Evolutionary conservation across 1,140 invertebrate genomes (phyloP), one percentile per base, ranked within the genome.

Genomic region (Bombus sylvicola): DNA sequence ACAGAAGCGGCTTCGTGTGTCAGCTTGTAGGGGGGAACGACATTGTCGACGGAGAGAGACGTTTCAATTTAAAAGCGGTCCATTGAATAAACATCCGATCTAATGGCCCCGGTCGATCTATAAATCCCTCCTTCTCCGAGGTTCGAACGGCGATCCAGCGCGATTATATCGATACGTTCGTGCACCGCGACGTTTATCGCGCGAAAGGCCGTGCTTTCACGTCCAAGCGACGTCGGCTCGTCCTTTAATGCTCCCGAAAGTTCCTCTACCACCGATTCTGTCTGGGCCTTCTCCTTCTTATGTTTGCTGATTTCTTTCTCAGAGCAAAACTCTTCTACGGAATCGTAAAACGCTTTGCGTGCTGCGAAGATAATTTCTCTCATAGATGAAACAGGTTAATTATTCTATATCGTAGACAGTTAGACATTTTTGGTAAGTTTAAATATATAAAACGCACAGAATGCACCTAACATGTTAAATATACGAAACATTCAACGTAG

Each of bases 61-160:
- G 91, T 91, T 92, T 92, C 92, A 92, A 93, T 92, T 92, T 91
- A 91, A 93, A 92, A 91, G 89, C 87, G 87, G 80, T 83, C 85
- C 86, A 89, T 89, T 89, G 89, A 91, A 92, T 92, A 93, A 92
- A 93, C 90, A 92, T 89, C 88, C 91, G 89, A 92, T 89, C 89
- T 93, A 92, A 93, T 92, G 89, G 91, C 85, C 75, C 81, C 75
- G 81, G 74, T 73, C 87, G 89, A 92, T 90, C 83, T 92, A 92
- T 92, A 93, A 93, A 92, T 93, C 90, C 89, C 73, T 57, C 41
- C 62, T 31, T 18, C 62, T 13, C 18, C 25, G 6, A 77, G 37
- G 71, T 28, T 37, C 41, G 59, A 81, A 66, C 53, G 59, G 28
- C 69, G 82, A 71, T 59, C 53, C 76, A 5, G 22, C 83, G 77